Evolutionary conservation across 1,140 invertebrate genomes (phyloP), one percentile per base, ranked within the genome.

Genomic region (Formica selysi): DNA sequence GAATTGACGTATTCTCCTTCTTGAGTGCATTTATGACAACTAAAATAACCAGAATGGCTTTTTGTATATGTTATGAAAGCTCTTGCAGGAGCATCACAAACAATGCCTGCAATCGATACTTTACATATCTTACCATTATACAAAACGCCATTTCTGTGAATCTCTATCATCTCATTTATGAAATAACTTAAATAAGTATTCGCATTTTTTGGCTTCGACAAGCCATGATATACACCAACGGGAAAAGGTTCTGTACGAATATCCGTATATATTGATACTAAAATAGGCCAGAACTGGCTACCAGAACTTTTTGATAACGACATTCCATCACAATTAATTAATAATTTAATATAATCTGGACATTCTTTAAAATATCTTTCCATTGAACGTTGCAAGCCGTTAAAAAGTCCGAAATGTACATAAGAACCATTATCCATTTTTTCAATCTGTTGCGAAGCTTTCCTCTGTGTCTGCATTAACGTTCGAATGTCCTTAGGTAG

Each of bases 231-330:
- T 29, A 84, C 16, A 3, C 85, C 87, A 26, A 88, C 54, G n/a
- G 74, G 10, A 59, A 88, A 88, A 48, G 85, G 84, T 81, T 90
- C 57, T 7, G 85, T 86, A 65, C 68, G 76, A 84, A 88, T 73
- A 54, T 86, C 68, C 10, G 44, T 59, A 7, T 83, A n/a, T 26
- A 90, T 73, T 26, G 85, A 64, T 19, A 32, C 64, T 64, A 90
- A 68, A 19, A 90, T 79, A 48, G 87, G 85, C 87, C 74, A 88
- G 78, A 89, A 87, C 32, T 85, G 74, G 73, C 74, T 87, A 13
- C 19, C 57, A n/a, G 74, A 87, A 19, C 73, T 79, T 57, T 88
- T 86, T 6, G 62, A 48, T 11, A 90, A 7, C 0, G 87, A 70
- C 44, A 86, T 29, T 8, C 87, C 89, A 73, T 90, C 87, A 26